phyloP scores from a whole-genome alignment of 2,113 vertebrate species.

The Ceratotherium simum region DNA sequence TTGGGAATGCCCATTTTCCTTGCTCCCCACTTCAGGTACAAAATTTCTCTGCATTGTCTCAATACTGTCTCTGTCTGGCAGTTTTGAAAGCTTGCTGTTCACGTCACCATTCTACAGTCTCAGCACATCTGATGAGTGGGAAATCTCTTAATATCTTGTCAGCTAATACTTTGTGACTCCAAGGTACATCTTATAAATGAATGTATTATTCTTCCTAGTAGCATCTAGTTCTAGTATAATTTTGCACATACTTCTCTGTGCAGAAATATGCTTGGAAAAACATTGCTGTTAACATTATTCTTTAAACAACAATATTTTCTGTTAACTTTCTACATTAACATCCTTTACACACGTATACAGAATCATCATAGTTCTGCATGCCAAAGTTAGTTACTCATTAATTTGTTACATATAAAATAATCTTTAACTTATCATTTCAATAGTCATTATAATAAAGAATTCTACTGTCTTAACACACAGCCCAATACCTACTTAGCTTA shows the following conservation, averaged over 20 bases:
- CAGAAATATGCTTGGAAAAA: neutral
- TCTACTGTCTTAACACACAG: neutral
- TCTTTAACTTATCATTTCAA: neutral
- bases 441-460: neutral
- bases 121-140: neutral
- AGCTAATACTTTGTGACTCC: neutral
- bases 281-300: neutral
- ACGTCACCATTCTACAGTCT: neutral
- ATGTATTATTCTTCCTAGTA: neutral
- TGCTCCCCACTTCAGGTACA: fast-evolving
- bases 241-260: neutral
- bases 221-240: neutral
- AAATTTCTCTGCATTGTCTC: neutral
- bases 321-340: neutral
- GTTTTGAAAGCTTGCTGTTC: neutral
- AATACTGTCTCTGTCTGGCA: neutral
- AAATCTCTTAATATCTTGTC: neutral
- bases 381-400: neutral
- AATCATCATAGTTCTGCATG: neutral
- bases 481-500: neutral
- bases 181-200: neutral
- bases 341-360: neutral
- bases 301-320: neutral
- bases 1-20: neutral
- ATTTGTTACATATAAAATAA: neutral